Conservation (phyloP, 2,113 vertebrate species). For the Sceloporus undulatus region DNA sequence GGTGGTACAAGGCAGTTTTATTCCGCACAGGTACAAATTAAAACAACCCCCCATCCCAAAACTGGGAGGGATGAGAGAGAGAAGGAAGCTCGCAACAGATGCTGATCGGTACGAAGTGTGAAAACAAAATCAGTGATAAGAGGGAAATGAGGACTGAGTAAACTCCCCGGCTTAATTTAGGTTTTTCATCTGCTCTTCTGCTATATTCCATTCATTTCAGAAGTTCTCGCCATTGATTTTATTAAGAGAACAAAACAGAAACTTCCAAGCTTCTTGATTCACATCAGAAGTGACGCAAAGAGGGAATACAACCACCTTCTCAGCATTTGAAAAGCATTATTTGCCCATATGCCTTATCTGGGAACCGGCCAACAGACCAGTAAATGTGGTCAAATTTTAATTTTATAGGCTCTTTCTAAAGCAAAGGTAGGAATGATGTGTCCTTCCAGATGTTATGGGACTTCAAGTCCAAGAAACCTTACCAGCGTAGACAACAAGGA, state of each 20-base stretch:
- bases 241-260: conserved; percentile 11
- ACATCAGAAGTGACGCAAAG: neutral
- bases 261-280: neutral
- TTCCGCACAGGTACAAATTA: neutral
- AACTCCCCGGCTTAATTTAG: conserved; percentile 19
- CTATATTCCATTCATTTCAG: neutral
- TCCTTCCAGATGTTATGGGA: neutral
- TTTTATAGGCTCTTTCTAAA: too few species aligned
- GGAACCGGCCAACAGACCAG: neutral
- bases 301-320: neutral
- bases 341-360: neutral
- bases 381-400: neutral
- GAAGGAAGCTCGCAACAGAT: neutral
- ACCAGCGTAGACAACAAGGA: too few species aligned
- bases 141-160: neutral
- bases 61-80: neutral
- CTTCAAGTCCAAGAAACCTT: too few species aligned
- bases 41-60: neutral
- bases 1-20: neutral
- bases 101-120: neutral
- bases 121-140: conserved; percentile 20
- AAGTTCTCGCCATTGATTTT: conserved; percentile 22
- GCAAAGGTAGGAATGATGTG: neutral
- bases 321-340: neutral
- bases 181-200: neutral